Base-by-base conservation (phyloP, 53 echinoderm and acorn worm genomes). In the Crossaster papposus region DNA sequence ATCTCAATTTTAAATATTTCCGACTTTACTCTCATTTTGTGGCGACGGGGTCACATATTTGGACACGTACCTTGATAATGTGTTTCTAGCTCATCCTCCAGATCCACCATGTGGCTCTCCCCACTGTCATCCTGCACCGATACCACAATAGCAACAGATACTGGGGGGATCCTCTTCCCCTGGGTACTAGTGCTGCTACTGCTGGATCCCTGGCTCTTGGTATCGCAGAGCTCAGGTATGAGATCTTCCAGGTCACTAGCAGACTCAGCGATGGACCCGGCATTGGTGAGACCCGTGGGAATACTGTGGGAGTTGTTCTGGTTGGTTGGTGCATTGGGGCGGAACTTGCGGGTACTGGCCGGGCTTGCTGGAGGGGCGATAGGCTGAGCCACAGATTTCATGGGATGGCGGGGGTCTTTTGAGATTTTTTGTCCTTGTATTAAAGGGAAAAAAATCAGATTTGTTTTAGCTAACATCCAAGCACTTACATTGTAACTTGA, bases 51-150 rank as follows among this genome's bases (percentile, higher is more conserved):
- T n/a, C n/a, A n/a, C n/a, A n/a, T n/a, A n/a, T n/a, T n/a, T n/a
- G n/a, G n/a, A 50, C 36, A 78, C 78, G 26, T 10, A 78, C 78
- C 71, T 71, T 84, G 54, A 54, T 51, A 51, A 31, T 84, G 72
- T n/a, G 82, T 82, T 36, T 86, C 91, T 33, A 83, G 73, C 64
- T 92, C 92, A 62, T 92, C 91, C 14, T 94, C 93, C 29, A 96
- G 77, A 54, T 91, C 93, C 44, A 96, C 77, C 14, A 83, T 80
- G 65, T 93, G 85, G 58, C 91, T 81, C 72, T 81, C 68, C 1
- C 97, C 97, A 24, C 52, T 72, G 73, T 91, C 97, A 52, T 94
- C 88, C 83, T 96, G 91, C 68, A 96, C 86, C 1, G 97, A 95
- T 6, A 96, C 89, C 28, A 92, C 72, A 22, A 96, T 96, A 72